A percentile compares a stretch with the other conserved stretches of the same genome.
phyloP scores from a whole-genome alignment of 2,888 invertebrate species.

The Ichneumon xanthorius region DNA sequence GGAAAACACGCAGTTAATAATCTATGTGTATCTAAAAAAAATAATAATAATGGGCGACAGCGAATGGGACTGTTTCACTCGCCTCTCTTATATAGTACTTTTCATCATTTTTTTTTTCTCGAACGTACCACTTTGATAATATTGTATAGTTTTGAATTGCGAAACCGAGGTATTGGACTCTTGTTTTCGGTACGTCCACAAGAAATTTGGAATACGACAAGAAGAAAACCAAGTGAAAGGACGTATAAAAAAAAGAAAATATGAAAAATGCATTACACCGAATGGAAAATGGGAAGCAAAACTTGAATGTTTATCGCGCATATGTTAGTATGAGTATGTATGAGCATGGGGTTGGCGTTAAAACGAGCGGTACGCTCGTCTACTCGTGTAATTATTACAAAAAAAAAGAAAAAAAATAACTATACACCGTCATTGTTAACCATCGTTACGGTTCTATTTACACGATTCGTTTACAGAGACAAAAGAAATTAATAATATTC shows the following conservation, averaged over 20 bases:
- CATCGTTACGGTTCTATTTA: constrained; percentile 80
- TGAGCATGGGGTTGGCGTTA: constrained; percentile 69
- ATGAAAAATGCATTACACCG: constrained; percentile 1
- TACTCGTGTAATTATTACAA: constrained; percentile 50
- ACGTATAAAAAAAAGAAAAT: neutral
- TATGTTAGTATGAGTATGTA: constrained; percentile 69
- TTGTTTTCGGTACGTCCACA: constrained; percentile 2
- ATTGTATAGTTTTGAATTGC: neutral
- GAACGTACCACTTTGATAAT: constrained; percentile 42
- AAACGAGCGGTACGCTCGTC: constrained; percentile 42
- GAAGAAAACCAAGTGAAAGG: constrained; percentile 1
- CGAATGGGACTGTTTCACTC: constrained; percentile 12
- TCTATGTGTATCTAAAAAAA: constrained; percentile 37
- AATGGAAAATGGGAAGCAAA: constrained; percentile 23
- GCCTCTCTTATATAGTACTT: constrained; percentile 5
- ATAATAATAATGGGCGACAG: constrained; percentile 4
- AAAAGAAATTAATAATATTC: constrained; percentile 42
- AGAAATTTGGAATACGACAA: neutral
- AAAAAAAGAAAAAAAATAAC: constrained; percentile 28
- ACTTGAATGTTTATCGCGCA: constrained; percentile 54
- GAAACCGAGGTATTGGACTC: neutral
- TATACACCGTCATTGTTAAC: constrained; percentile 80
- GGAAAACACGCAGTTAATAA: constrained; percentile 68
- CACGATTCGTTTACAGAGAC: constrained; percentile 71
- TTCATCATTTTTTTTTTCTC: constrained; percentile 16